Base-by-base conservation (phyloP, 1,140 invertebrate species). In the Saxidomus purpurata region DNA sequence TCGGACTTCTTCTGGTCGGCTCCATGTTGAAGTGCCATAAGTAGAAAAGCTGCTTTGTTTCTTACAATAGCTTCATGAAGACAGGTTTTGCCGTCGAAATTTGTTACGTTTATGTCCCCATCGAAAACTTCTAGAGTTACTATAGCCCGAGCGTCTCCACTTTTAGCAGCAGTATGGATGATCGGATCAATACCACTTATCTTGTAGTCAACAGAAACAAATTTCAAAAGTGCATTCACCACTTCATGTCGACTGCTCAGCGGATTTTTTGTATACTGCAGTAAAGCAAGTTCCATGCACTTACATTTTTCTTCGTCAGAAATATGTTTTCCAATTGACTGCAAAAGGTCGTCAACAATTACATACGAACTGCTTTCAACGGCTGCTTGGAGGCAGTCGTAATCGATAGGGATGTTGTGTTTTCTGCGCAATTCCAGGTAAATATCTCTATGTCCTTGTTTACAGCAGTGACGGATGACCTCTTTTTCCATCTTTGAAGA, bases 91-190 rank as follows among this genome's bases (percentile, higher is more conserved):
- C 71, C 71, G 1, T 76, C 17, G 22, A 15, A n/a, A 25, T 76
- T 76, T 25, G 43, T 76, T 49, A 76, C 11, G 49, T 76, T 76
- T 17, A 76, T 76, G 17, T 76, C 43, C 13, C 71, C 71, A 25
- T 76, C 25, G 43, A 76, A 76, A n/a, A 28, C 40, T 13, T 76
- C 31, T 1, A 76, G 71, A 13, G 71, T 49, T 3, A 76, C 71
- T 17, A 76, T 49, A 28, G 49, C 22, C 9, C n/a, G 8, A 31
- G 40, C 71, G 17, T 76, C 43, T 15, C 25, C 25, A 2, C 6
- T 3, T 31, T 49, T 76, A 9, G 71, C 31, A 28, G 71, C 71
- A 28, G 25, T 25, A 9, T 49, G 43, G 25, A 76, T 76, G 25
- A 76, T 3, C 0, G 71, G 71, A 9, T 76, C 71, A 8, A 36